Conservation (phyloP, 2,888 invertebrate genomes). For the Crepidodera aurea region DNA sequence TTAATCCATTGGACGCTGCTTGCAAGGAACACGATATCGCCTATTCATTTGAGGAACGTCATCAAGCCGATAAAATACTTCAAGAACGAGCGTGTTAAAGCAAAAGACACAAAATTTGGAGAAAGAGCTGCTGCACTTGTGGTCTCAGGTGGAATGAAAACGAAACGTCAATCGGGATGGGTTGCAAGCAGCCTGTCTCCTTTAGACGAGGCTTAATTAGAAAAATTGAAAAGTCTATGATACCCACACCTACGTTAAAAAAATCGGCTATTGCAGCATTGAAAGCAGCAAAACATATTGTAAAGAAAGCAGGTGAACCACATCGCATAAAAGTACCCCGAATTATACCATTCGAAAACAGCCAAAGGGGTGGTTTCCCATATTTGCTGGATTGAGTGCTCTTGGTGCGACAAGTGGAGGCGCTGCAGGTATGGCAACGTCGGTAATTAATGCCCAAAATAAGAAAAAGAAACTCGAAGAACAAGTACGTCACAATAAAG, state of each 20-base stretch:
- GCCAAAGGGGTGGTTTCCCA: neutral
- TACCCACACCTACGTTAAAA: neutral
- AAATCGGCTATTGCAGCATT: neutral
- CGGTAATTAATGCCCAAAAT: slow-evolving; percentile 50
- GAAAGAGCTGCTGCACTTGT: neutral
- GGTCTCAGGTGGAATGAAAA: neutral
- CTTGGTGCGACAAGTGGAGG: neutral
- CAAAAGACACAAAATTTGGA: neutral
- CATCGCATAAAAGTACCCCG: neutral
- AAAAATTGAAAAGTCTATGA: neutral
- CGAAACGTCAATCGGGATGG: neutral
- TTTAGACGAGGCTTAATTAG: neutral
- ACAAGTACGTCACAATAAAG: slow-evolving; percentile 51
- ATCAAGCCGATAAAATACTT: neutral
- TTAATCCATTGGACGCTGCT: neutral
- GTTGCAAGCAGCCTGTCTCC: neutral
- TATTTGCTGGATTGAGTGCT: neutral
- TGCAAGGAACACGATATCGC: slow-evolving; percentile 47
- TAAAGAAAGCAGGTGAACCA: neutral
- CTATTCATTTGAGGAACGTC: slow-evolving; percentile 47
- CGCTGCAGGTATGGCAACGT: slow-evolving; percentile 41
- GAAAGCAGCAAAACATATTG: neutral
- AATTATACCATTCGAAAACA: neutral
- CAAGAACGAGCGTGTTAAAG: neutral
- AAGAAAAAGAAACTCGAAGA: slow-evolving; percentile 52